Evolutionary conservation across 2,113 vertebrate genomes (phyloP).

Genomic region (Rhinolophus sinicus): DNA sequence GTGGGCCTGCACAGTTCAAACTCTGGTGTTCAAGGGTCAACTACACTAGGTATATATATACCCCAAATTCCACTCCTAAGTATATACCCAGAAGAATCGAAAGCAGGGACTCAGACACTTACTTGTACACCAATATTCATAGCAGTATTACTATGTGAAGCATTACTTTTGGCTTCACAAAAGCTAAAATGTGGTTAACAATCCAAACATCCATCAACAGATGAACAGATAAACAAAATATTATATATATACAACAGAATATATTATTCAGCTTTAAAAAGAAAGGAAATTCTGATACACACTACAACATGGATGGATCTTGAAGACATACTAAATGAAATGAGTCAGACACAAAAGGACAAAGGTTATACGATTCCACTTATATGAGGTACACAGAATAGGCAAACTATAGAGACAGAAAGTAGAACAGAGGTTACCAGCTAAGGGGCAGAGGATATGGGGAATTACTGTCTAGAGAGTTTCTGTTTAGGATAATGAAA

Average conservation of each 20-base stretch:
- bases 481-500: neutral
- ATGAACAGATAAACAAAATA: neutral
- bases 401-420: conserved; percentile 6
- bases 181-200: neutral
- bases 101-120: neutral
- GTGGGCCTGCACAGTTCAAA: neutral
- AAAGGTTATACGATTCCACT: neutral
- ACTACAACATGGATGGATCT: neutral
- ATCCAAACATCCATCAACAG: neutral
- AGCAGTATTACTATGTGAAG: neutral
- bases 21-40: neutral
- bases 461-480: neutral
- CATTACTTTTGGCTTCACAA: neutral
- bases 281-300: neutral
- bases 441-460: neutral
- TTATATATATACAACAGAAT: neutral
- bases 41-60: neutral
- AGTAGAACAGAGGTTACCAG: neutral
- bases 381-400: neutral
- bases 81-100: neutral
- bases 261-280: neutral
- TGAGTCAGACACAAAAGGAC: conserved; percentile 14
- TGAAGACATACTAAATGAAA: conserved; percentile 13
- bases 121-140: neutral
- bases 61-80: neutral